Conservation (phyloP, 2,113 vertebrate genomes). For the Pagrus major region DNA sequence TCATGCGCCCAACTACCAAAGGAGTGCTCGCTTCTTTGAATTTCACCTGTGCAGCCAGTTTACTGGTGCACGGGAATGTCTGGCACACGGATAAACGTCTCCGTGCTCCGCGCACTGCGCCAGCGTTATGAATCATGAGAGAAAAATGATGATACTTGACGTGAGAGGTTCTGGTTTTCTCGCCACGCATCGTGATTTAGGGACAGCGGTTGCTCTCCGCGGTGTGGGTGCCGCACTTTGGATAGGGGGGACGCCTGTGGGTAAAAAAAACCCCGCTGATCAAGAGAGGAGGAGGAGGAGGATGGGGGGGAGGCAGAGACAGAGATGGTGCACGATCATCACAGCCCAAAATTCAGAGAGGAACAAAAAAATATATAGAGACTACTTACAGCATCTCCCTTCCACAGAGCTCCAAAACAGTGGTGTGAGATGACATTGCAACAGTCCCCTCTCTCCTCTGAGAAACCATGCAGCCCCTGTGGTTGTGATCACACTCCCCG, state of each 20-base stretch:
- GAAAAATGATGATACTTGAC: constrained; percentile 37
- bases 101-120: constrained; percentile 70
- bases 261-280: constrained; percentile 34
- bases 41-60: neutral
- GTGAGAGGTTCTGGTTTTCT: too few relatives aligned
- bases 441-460: constrained; percentile 76
- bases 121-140: constrained; percentile 48
- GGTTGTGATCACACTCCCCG: constrained; percentile 58
- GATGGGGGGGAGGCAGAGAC: neutral
- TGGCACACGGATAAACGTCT: neutral
- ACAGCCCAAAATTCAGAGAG: constrained; percentile 5
- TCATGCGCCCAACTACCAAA: neutral
- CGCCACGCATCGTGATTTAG: constrained; percentile 1
- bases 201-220: constrained; percentile 21
- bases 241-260: constrained; percentile 60
- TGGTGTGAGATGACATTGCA: constrained; percentile 85
- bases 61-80: neutral
- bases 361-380: neutral
- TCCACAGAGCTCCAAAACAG: constrained; percentile 89
- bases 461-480: constrained; percentile 73
- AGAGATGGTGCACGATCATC: constrained; percentile 27
- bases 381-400: constrained; percentile 95
- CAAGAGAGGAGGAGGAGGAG: neutral
- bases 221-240: constrained; percentile 73
- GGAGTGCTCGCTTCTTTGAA: neutral